phyloP scores from a whole-genome alignment of 2,888 invertebrate species.

The Temnothorax rugatulus region DNA sequence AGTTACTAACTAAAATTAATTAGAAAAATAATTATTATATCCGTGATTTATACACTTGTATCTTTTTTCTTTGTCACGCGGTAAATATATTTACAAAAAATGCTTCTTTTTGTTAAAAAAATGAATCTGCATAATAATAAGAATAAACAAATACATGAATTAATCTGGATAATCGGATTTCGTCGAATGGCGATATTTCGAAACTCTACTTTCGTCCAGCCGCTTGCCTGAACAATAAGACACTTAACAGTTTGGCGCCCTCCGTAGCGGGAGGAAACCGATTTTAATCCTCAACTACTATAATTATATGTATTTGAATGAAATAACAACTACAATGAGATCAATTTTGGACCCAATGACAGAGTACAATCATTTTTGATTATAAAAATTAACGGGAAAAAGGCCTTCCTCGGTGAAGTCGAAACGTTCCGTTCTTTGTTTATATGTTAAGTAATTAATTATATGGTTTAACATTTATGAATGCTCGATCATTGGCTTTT shows the following conservation, averaged over 20 bases:
- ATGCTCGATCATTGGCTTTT: too few species aligned
- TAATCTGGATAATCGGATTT: slow-evolving; percentile 10
- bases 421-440: too few species aligned
- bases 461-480: too few species aligned
- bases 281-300: slow-evolving; percentile 49
- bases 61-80: slow-evolving; percentile 43
- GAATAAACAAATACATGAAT: background rate
- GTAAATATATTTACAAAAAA: slow-evolving; percentile 66
- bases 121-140: background rate
- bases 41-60: slow-evolving; percentile 25
- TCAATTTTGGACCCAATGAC: slow-evolving; percentile 19
- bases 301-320: slow-evolving; percentile 13
- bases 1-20: slow-evolving; percentile 9
- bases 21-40: background rate
- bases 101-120: background rate
- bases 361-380: background rate
- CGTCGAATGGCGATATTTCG: slow-evolving; percentile 41
- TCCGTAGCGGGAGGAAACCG: slow-evolving; percentile 73
- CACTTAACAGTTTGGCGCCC: slow-evolving; percentile 84
- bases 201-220: slow-evolving; percentile 81
- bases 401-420: too few species aligned
- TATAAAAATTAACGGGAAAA: too few species aligned
- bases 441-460: too few species aligned
- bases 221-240: slow-evolving; percentile 85
- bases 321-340: background rate